Evolutionary conservation across 1,140 invertebrate species (phyloP), one percentile per base, ranked within the genome.

Genomic region (Drosophila kikkawai): DNA sequence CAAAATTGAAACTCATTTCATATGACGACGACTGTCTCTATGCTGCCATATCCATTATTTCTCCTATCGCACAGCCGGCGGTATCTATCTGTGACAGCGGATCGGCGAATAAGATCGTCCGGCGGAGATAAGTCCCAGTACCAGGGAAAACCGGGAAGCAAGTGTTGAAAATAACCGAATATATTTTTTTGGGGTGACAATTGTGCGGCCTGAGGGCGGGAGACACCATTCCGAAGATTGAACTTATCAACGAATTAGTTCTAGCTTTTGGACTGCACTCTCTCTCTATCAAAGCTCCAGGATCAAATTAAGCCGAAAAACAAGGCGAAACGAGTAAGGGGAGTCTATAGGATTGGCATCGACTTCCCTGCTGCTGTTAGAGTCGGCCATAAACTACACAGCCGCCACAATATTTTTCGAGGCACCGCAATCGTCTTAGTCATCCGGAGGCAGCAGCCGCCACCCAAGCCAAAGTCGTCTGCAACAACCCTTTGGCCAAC

Each of bases 1-100:
- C 84, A 88, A 88, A 88, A 88, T 88, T 88, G 84, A 88, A 88
- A 90, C 80, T 88, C 81, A 88, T 90, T 88, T 84, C 41, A 56
- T 71, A 79, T 79, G 67, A 50, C 48, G 45, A 69, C 64, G 34
- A 37, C 60, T 73, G 56, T 79, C 68, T 85, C 67, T 85, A 53
- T 56, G 58, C 81, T 44, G 61, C 51, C 82, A 73, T 53, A 61
- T 71, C 70, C 47, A 85, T 86, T 86, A 86, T 85, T 76, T 73
- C 50, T 80, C 41, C 59, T 79, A 86, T 85, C 79, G 42, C 37
- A 17, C 67, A 55, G 34, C 63, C 58, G 55, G 73, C 58, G 55
- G 73, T 88, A 87, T 88, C 55, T 78, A 87, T 88, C 80, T 71
- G 63, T 82, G 75, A 78, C 79, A 75, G 67, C 76, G 82, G 64